Evolutionary conservation across 2,113 vertebrate genomes (phyloP).

Genomic region (Anhinga anhinga): DNA sequence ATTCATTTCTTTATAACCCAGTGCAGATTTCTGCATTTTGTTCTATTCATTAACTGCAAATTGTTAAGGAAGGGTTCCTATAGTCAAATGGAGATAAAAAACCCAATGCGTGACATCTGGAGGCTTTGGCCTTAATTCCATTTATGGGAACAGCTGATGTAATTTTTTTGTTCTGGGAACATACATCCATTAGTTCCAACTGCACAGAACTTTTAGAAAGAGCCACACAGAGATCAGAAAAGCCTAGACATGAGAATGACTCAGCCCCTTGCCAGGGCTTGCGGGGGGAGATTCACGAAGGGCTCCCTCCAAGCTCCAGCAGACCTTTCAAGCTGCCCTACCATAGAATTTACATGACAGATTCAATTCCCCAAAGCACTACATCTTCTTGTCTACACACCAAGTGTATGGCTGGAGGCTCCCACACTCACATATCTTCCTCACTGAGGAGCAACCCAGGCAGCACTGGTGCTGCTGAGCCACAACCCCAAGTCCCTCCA

Average conservation of each 20-base stretch:
- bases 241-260: background rate
- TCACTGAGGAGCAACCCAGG: background rate
- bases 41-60: conserved; percentile 30
- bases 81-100: background rate
- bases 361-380: background rate
- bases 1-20: conserved; percentile 25
- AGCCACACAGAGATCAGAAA: background rate
- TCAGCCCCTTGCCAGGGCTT: background rate
- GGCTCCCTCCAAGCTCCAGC: background rate
- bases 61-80: conserved; percentile 13
- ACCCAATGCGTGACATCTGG: conserved; percentile 31
- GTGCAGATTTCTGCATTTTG: conserved; percentile 19
- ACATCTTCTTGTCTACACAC: background rate
- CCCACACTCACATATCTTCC: background rate
- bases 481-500: accelerated
- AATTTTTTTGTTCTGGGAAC: conserved; percentile 32
- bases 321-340: background rate
- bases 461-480: background rate
- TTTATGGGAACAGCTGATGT: conserved; percentile 23
- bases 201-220: background rate
- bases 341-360: background rate
- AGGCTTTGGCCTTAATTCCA: conserved; percentile 4
- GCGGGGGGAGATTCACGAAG: background rate
- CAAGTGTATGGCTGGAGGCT: background rate
- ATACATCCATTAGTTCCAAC: background rate